Percentiles rank a stretch among this genome's conserved stretches.
Evolutionary conservation across 2,113 vertebrate species (phyloP).

Genomic region (Oryzias melastigma): DNA sequence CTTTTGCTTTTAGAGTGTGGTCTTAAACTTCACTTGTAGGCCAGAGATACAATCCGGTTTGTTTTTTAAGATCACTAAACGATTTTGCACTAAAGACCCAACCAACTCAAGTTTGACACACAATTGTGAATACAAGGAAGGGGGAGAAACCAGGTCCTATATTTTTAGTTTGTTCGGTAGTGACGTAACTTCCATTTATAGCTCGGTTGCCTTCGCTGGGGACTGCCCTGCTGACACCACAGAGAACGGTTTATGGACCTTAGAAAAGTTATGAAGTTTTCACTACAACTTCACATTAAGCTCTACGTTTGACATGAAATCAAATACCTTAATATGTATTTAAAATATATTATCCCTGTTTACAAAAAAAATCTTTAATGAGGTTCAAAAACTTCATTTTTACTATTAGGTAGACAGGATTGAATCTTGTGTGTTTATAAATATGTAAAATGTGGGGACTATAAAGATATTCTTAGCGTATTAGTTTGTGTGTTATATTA

Average conservation of each 20-base stretch:
- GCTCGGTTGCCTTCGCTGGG: conserved; percentile 45
- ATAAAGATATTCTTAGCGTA: conserved; percentile 41
- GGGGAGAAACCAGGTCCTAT: conserved; percentile 36
- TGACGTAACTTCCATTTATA: conserved; percentile 67
- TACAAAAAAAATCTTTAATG: conserved; percentile 26
- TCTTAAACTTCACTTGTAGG: conserved; percentile 32
- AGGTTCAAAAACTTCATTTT: conserved; percentile 39
- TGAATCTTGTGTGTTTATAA: conserved; percentile 59
- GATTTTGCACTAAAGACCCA: not conserved
- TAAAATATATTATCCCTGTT: conserved; percentile 28
- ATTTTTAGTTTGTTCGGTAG: conserved; percentile 59
- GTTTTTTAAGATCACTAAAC: conserved; percentile 3
- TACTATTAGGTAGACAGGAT: conserved; percentile 67
- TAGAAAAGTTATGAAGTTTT: not conserved
- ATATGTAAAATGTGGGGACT: conserved; percentile 51
- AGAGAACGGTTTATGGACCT: conserved; percentile 38
- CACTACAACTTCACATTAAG: not conserved
- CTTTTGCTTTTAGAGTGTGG: conserved; percentile 64
- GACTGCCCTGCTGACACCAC: conserved; percentile 42
- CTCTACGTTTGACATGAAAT: not conserved
- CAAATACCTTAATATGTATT: not conserved
- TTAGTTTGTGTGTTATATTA: conserved; percentile 18
- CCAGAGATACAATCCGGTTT: conserved; percentile 11
- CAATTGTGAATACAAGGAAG: conserved; percentile 61
- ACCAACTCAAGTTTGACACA: conserved; percentile 36